A percentile compares a stretch with the other conserved stretches of the same genome.
Evolutionary conservation across 2,797 vertebrate genomes (phyloP).

Genomic region (Smutsia temminckii): DNA sequence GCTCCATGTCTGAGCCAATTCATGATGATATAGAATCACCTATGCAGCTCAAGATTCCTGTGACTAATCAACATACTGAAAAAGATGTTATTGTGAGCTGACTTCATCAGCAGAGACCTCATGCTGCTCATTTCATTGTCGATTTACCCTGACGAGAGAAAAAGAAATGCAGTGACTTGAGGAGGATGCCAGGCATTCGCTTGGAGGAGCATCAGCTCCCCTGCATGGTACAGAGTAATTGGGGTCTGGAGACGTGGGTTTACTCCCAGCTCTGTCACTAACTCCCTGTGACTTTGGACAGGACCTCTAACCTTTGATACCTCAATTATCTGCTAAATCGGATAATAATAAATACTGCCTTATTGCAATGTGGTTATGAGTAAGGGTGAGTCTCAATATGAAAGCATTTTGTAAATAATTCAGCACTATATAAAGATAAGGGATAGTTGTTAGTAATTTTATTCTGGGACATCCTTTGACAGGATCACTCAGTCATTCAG

Average conservation of each 20-base stretch:
- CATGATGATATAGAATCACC: background rate
- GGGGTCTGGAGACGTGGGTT: background rate
- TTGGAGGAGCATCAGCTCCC: background rate
- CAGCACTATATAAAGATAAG: background rate
- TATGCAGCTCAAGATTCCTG: constrained; percentile 10
- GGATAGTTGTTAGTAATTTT: constrained; percentile 23
- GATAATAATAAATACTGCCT: background rate
- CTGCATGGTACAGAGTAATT: background rate
- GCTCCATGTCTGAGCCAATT: background rate
- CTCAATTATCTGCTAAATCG: constrained; percentile 22
- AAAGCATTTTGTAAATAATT: constrained; percentile 38
- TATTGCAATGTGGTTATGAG: background rate
- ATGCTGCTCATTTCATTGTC: constrained; percentile 53
- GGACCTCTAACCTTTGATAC: constrained; percentile 15
- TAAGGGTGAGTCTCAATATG: background rate
- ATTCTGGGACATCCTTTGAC: background rate
- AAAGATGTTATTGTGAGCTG: constrained; percentile 16
- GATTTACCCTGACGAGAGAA: constrained; percentile 54
- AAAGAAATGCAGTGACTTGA: constrained; percentile 18
- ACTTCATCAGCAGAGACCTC: constrained; percentile 28
- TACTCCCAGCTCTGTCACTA: background rate
- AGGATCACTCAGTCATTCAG: constrained; percentile 4
- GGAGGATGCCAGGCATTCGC: background rate
- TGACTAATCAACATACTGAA: constrained; percentile 16
- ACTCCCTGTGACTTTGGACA: background rate